A percentile compares a stretch with the other conserved stretches of the same genome.
Conservation (phyloP, 37 sponge, comb jelly and placozoan species). For the Axinella damicornis region DNA sequence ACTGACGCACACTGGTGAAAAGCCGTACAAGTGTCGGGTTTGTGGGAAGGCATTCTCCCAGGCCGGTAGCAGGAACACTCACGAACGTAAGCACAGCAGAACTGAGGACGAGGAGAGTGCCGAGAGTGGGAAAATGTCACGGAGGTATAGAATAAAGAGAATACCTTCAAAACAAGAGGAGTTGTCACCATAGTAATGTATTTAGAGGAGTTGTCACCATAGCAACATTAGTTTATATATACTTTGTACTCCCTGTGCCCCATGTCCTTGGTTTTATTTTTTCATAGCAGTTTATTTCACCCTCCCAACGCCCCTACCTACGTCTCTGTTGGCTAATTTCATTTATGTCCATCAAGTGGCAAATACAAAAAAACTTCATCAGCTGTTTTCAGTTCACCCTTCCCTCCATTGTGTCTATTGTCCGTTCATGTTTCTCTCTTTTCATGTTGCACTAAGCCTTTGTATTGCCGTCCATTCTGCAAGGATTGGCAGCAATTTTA, state of each 20-base stretch:
- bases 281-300: too few species aligned
- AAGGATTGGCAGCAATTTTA: slow-evolving; percentile 76
- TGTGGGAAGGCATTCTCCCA: slow-evolving; percentile 87
- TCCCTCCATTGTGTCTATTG: too few species aligned
- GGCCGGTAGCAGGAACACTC: slow-evolving; percentile 86
- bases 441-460: slow-evolving; percentile 75
- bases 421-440: slow-evolving; percentile 60
- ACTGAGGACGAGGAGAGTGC: slow-evolving; percentile 30
- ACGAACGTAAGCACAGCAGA: slow-evolving; percentile 76
- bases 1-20: slow-evolving; percentile 87
- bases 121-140: slow-evolving; percentile 21
- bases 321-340: too few species aligned
- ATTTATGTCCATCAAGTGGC: too few species aligned
- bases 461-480: slow-evolving; percentile 88
- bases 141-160: slow-evolving; percentile 62
- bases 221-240: too few species aligned
- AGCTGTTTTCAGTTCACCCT: too few species aligned
- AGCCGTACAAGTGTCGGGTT: slow-evolving; percentile 83
- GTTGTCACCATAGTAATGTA: slow-evolving; percentile 3
- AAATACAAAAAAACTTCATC: too few species aligned
- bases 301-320: too few species aligned
- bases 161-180: slow-evolving; percentile 59
- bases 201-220: slow-evolving; percentile 48
- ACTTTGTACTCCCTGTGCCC: too few species aligned
- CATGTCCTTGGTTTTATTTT: too few species aligned